A percentile compares a stretch with the other conserved stretches of the same genome.
phyloP scores from a whole-genome alignment of 2,113 vertebrate genomes.

The Pygoscelis antarcticus region DNA sequence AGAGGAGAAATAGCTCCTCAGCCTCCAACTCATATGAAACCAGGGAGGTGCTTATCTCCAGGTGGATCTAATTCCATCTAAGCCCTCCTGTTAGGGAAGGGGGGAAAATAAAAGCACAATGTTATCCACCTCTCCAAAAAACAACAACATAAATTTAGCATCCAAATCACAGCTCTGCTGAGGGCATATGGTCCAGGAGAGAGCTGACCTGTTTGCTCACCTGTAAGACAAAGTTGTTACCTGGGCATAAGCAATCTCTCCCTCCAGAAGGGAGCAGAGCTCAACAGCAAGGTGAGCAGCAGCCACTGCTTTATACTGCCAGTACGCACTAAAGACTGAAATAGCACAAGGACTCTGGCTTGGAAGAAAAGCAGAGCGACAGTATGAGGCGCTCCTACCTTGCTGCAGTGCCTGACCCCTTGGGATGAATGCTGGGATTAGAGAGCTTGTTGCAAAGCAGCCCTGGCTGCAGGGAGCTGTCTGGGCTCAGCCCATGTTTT shows the following conservation, averaged over 20 bases:
- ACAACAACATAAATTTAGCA: not conserved
- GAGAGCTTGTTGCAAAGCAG: not conserved
- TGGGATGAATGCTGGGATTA: constrained; percentile 50
- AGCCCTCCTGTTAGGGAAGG: not conserved
- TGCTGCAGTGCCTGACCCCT: constrained; percentile 11
- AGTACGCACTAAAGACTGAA: not conserved
- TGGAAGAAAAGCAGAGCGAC: constrained; percentile 35
- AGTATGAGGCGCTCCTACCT: constrained; percentile 12
- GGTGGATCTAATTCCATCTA: not conserved
- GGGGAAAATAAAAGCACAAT: not conserved
- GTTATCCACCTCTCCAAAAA: not conserved
- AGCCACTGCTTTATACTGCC: not conserved
- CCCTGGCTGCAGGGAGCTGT: not conserved
- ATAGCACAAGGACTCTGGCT: not conserved
- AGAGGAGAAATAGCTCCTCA: constrained; percentile 51
- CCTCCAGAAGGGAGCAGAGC: not conserved
- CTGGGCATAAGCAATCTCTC: constrained; percentile 12
- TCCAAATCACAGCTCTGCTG: not conserved
- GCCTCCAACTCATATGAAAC: not conserved
- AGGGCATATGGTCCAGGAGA: not conserved
- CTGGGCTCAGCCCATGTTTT: not conserved
- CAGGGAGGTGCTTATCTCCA: not conserved
- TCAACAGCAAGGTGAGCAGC: not conserved
- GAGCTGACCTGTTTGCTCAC: constrained; percentile 13
- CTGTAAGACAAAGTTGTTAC: constrained; percentile 1